These are phyloP conservation scores for Phacellophora camtschatica DNA, from an alignment of 30 jellyfish, hydroid and myxozoan species.

Conservation along the genomic window DNA sequence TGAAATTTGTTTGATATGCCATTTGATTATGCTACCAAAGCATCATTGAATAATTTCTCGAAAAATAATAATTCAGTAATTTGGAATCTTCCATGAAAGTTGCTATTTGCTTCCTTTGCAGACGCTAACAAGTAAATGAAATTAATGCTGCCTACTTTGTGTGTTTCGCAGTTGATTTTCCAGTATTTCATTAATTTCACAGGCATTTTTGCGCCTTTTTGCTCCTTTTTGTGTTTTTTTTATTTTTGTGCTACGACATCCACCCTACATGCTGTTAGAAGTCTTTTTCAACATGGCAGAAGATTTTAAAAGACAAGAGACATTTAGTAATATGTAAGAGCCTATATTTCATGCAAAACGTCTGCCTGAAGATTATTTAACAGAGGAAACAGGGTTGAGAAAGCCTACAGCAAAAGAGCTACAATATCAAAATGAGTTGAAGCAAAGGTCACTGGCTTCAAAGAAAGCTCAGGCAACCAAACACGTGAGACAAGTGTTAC, in stretches of 20 bases:
- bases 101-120: no score
- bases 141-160: background rate
- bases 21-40: background rate
- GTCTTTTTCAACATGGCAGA: no score
- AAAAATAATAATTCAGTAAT: no score
- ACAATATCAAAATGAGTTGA: background rate
- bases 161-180: background rate
- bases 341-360: background rate
- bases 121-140: background rate
- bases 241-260: no score
- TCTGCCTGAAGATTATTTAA: background rate
- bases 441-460: background rate
- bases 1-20: background rate
- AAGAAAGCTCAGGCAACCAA: background rate
- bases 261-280: no score
- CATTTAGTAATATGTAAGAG: no score
- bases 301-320: no score
- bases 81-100: background rate
- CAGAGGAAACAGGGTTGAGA: background rate
- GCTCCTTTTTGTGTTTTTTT: background rate
- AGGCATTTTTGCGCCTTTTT: background rate
- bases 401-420: background rate
- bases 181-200: no score
- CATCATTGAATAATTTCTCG: background rate
- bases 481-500: no score